These are phyloP conservation scores for Julus scandinavius DNA, from an alignment of 2,888 invertebrate species.

Conservation along the genomic window DNA sequence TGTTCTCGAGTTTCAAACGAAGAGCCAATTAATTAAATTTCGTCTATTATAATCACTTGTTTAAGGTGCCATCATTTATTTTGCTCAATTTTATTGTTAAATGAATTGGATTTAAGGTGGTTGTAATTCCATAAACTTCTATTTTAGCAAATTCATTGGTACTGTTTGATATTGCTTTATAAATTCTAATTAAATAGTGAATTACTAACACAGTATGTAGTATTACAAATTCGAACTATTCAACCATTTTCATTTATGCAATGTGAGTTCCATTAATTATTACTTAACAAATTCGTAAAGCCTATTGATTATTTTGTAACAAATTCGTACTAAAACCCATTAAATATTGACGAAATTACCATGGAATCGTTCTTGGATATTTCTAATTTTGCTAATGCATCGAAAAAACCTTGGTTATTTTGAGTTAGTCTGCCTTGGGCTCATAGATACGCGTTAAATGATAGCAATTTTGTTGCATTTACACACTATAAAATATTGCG, in stretches of 20 bases:
- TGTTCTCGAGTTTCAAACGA: constrained; percentile 21
- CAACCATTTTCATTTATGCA: too few relatives aligned
- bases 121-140: neutral
- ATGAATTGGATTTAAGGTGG: neutral
- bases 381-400: constrained; percentile 1
- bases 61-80: neutral
- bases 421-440: neutral
- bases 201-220: too few relatives aligned
- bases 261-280: too few relatives aligned
- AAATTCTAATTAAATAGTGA: too few relatives aligned
- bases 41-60: neutral
- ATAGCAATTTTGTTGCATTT: constrained; percentile 22
- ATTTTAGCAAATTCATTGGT: too few relatives aligned
- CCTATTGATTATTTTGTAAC: too few relatives aligned
- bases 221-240: too few relatives aligned
- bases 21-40: neutral
- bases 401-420: constrained; percentile 13
- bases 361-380: neutral
- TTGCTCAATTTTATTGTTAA: neutral
- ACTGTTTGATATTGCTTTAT: too few relatives aligned
- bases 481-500: neutral
- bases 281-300: too few relatives aligned
- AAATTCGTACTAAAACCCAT: too few relatives aligned
- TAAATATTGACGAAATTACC: too few relatives aligned
- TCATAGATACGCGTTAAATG: constrained; percentile 3